Conservation (phyloP, 1,140 invertebrate species). For the Subanguina moxae region DNA sequence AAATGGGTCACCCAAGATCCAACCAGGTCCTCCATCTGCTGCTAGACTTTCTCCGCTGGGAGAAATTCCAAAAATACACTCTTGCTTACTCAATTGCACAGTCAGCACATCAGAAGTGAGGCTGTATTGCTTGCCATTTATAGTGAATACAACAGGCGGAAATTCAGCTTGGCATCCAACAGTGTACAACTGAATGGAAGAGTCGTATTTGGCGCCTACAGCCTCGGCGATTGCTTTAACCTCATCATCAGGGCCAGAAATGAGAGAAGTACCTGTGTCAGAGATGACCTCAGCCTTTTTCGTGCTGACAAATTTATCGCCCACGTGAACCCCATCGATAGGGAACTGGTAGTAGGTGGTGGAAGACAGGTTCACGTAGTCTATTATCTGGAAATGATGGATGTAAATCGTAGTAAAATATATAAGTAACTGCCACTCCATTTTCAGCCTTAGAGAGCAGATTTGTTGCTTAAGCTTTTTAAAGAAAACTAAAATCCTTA, state of each 20-base stretch:
- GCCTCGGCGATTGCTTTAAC: conserved; percentile 26
- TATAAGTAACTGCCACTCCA: too few relatives aligned
- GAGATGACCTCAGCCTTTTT: conserved; percentile 42
- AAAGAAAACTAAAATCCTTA: not conserved
- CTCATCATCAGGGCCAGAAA: conserved; percentile 24
- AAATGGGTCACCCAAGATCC: conserved; percentile 51
- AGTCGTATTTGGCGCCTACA: conserved; percentile 30
- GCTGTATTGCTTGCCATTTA: conserved; percentile 25
- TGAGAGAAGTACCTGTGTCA: conserved; percentile 49
- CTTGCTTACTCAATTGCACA: conserved; percentile 11
- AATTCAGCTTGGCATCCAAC: conserved; percentile 30
- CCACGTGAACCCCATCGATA: conserved; percentile 12
- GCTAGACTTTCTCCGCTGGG: conserved; percentile 21
- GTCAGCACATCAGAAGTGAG: conserved; percentile 26
- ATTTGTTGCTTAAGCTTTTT: too few relatives aligned
- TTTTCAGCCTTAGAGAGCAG: too few relatives aligned
- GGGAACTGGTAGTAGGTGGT: conserved; percentile 17
- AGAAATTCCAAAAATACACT: conserved; percentile 11
- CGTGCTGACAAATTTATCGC: conserved; percentile 1
- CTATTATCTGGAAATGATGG: conserved; percentile 1
- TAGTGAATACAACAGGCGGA: conserved; percentile 34
- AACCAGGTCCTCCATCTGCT: conserved; percentile 7
- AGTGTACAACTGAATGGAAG: conserved; percentile 5
- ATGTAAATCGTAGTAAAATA: too few relatives aligned
- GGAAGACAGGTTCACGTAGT: conserved; percentile 7